These are phyloP conservation scores for Emberiza fucata DNA, from an alignment of 2,113 vertebrate genomes.

Conservation along the genomic window DNA sequence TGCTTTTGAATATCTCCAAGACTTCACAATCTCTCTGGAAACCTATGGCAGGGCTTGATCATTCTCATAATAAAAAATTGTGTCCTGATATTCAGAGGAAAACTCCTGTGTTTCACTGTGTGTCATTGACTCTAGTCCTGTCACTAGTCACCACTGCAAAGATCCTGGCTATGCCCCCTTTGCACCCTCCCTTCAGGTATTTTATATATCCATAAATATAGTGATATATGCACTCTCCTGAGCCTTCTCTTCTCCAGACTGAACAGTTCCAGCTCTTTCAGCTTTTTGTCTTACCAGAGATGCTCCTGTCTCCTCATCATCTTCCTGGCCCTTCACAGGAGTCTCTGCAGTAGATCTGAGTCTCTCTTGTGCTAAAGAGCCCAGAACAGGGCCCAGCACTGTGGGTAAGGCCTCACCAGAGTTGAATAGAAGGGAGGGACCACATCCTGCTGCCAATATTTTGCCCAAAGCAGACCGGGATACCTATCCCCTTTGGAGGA, in stretches of 20 bases:
- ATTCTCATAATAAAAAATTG: background rate
- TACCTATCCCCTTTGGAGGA: background rate
- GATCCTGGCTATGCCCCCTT: background rate
- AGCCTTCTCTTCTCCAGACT: background rate
- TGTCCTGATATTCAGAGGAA: background rate
- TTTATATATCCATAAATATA: background rate
- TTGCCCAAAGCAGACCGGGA: background rate
- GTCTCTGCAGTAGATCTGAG: too few relatives aligned
- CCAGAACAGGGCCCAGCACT: background rate
- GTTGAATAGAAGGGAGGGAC: background rate
- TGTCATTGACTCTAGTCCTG: background rate
- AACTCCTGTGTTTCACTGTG: background rate
- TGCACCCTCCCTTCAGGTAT: background rate
- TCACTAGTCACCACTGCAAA: background rate
- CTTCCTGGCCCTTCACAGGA: background rate
- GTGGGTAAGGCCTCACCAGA: background rate
- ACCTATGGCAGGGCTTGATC: background rate
- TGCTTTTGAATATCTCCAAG: background rate
- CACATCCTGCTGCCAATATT: background rate
- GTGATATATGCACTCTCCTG: too few relatives aligned
- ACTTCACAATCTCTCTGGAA: background rate
- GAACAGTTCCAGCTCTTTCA: background rate
- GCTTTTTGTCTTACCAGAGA: background rate
- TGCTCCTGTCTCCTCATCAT: background rate
- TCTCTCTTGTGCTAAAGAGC: background rate